phyloP scores from a whole-genome alignment of 2,888 invertebrate species.

The Bibio marci region DNA sequence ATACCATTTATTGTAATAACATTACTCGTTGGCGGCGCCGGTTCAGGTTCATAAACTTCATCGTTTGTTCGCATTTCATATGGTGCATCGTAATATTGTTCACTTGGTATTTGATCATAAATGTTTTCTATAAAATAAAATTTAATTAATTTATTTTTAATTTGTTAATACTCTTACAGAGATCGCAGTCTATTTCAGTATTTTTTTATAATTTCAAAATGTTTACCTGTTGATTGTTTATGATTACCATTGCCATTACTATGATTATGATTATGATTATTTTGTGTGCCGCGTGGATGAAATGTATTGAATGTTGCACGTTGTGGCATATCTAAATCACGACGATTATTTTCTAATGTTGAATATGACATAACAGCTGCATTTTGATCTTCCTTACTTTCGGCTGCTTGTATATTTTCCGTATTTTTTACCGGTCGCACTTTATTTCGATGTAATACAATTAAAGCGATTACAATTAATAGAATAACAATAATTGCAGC shows the following conservation, averaged over 20 bases:
- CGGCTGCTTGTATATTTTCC: slow-evolving; percentile 73
- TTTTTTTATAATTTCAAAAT: background rate
- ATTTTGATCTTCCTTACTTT: slow-evolving; percentile 69
- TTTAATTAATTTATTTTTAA: too few species aligned
- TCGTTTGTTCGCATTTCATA: slow-evolving; percentile 44
- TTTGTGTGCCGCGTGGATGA: slow-evolving; percentile 12
- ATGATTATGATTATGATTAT: background rate
- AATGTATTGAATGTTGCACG: slow-evolving; percentile 29
- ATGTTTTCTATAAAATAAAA: slow-evolving; percentile 27
- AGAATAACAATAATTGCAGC: slow-evolving; percentile 67
- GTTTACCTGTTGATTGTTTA: too few species aligned
- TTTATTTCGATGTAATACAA: slow-evolving; percentile 67
- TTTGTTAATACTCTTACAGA: too few species aligned
- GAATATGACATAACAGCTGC: slow-evolving; percentile 83
- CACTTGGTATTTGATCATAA: slow-evolving; percentile 45
- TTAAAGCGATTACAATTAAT: slow-evolving; percentile 57
- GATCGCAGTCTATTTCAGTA: background rate
- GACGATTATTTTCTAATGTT: slow-evolving; percentile 48
- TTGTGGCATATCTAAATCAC: slow-evolving; percentile 17
- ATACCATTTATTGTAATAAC: slow-evolving; percentile 80
- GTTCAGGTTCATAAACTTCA: slow-evolving; percentile 37
- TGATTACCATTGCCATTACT: background rate
- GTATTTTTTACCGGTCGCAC: slow-evolving; percentile 76
- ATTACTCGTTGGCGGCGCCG: slow-evolving; percentile 19
- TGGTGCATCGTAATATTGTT: slow-evolving; percentile 60